A percentile compares a stretch with the other conserved stretches of the same genome.
phyloP scores from a whole-genome alignment of 1,140 invertebrate species.

The Cotesia vestalis region DNA sequence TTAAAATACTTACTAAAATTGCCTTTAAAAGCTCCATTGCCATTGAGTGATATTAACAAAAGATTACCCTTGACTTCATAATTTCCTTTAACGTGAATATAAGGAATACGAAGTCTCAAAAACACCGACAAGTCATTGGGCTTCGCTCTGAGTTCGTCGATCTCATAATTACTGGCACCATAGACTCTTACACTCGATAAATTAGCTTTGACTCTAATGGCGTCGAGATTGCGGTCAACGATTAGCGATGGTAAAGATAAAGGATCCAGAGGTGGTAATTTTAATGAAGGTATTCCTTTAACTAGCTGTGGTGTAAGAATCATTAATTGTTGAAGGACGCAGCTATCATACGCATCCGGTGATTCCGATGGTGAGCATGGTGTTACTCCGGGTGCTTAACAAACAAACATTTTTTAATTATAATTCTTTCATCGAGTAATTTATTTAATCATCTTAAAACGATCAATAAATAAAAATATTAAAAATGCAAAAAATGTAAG shows the following conservation, averaged over 20 bases:
- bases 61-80: slow-evolving; percentile 75
- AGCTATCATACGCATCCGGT: slow-evolving; percentile 66
- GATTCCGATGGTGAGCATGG: slow-evolving; percentile 49
- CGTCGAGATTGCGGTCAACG: slow-evolving; percentile 73
- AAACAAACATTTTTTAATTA: neutral
- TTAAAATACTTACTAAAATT: slow-evolving; percentile 74
- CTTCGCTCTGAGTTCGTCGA: slow-evolving; percentile 72
- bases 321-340: slow-evolving; percentile 69
- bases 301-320: slow-evolving; percentile 67
- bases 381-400: slow-evolving; percentile 55
- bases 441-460: no score
- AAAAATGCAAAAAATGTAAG: no score
- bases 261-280: slow-evolving; percentile 73
- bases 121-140: slow-evolving; percentile 70
- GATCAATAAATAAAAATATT: no score
- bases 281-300: slow-evolving; percentile 72
- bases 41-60: slow-evolving; percentile 72
- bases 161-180: slow-evolving; percentile 70
- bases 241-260: slow-evolving; percentile 70
- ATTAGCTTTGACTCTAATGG: slow-evolving; percentile 73
- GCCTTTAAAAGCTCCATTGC: slow-evolving; percentile 72
- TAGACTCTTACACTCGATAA: slow-evolving; percentile 72
- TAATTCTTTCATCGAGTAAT: no score
- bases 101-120: slow-evolving; percentile 69
- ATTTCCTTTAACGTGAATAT: slow-evolving; percentile 69